A percentile compares a stretch with the other conserved stretches of the same genome.
Evolutionary conservation across 2,888 invertebrate genomes (phyloP).

Genomic region (Drosophila suboccidentalis): DNA sequence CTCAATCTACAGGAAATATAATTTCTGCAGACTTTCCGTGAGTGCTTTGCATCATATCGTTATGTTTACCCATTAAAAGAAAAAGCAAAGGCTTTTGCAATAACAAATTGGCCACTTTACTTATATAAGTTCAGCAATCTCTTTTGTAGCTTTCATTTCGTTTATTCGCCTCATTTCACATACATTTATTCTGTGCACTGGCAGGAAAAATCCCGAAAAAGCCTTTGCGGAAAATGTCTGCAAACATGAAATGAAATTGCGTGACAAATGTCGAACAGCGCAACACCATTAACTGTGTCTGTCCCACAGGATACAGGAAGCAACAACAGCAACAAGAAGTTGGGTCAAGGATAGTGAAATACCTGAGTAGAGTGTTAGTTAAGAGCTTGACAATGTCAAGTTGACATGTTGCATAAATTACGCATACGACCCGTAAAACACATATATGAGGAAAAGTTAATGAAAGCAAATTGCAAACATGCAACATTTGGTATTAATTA

Average conservation of each 20-base stretch:
- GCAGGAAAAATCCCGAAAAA: constrained; percentile 28
- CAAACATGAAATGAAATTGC: constrained; percentile 46
- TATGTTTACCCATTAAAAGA: background rate
- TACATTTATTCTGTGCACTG: constrained; percentile 16
- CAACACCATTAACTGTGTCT: constrained; percentile 14
- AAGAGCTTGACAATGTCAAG: no score
- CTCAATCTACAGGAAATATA: no score
- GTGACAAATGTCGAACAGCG: constrained; percentile 45
- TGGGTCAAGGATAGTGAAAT: constrained; percentile 60
- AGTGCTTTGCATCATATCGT: no score
- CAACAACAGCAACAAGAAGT: constrained; percentile 13
- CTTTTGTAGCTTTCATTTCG: background rate
- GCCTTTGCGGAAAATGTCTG: constrained; percentile 27
- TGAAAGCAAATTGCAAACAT: constrained; percentile 29
- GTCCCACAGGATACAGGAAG: constrained; percentile 8
- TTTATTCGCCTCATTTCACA: constrained; percentile 12
- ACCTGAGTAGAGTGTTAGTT: no score
- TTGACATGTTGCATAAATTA: no score
- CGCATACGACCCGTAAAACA: constrained; percentile 25
- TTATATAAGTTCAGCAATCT: constrained; percentile 15
- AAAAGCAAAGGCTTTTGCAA: constrained; percentile 4
- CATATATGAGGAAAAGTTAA: constrained; percentile 27
- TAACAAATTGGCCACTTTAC: constrained; percentile 28
- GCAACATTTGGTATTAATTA: background rate
- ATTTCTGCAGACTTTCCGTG: no score